Evolutionary conservation across 23 tunicate species (phyloP).

Genomic region (Styela clava): DNA sequence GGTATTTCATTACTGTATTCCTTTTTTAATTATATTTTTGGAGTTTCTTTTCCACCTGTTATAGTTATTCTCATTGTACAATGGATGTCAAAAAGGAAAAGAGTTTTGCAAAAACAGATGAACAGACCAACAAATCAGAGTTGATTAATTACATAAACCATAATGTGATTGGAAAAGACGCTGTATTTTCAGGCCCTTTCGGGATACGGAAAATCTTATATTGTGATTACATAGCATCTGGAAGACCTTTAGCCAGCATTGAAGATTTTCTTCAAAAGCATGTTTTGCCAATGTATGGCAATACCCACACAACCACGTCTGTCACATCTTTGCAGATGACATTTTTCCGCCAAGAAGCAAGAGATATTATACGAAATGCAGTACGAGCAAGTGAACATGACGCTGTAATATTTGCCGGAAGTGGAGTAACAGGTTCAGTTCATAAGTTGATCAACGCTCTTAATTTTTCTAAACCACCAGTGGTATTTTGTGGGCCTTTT

Average conservation of each 20-base stretch:
- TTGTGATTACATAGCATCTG: slow-evolving; percentile 96
- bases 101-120: too few species aligned
- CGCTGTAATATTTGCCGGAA: slow-evolving; percentile 96
- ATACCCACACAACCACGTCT: slow-evolving; percentile 93
- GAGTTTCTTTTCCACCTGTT: too few species aligned
- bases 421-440: slow-evolving; percentile 92
- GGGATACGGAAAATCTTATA: slow-evolving; percentile 71
- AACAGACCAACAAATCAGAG: too few species aligned
- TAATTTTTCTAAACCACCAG: slow-evolving; percentile 53
- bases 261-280: slow-evolving; percentile 73
- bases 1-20: too few species aligned
- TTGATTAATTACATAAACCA: slow-evolving; percentile 45
- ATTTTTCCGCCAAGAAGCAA: slow-evolving; percentile 85
- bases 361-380: slow-evolving; percentile 27
- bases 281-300: slow-evolving; percentile 87
- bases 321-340: slow-evolving; percentile 89
- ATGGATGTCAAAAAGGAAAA: too few species aligned
- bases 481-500: slow-evolving; percentile 92
- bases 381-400: slow-evolving; percentile 92
- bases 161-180: slow-evolving; percentile 78
- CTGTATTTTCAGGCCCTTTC: slow-evolving; percentile 63
- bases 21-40: too few species aligned
- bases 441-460: slow-evolving; percentile 77
- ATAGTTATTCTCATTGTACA: too few species aligned
- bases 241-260: slow-evolving; percentile 65